These are phyloP conservation scores for Platichthys flesus DNA, from an alignment of 2,113 vertebrate species.

Conservation along the genomic window DNA sequence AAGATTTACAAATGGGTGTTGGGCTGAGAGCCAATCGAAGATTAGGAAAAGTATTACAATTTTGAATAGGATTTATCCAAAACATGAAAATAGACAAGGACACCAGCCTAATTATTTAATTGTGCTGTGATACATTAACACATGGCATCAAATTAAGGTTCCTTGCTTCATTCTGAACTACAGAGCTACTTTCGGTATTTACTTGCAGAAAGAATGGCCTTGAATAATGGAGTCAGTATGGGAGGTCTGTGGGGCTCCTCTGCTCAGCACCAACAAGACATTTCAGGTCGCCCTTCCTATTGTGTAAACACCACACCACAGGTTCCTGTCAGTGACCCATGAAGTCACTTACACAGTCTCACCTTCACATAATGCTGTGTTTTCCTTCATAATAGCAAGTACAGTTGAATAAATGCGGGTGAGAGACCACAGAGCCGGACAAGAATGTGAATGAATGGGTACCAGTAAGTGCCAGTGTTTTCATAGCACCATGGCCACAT, in stretches of 20 bases:
- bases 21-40: no score
- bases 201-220: neutral
- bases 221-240: conserved; percentile 39
- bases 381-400: conserved; percentile 63
- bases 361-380: conserved; percentile 40
- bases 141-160: neutral
- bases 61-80: no score
- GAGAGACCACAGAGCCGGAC: conserved; percentile 36
- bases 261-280: conserved; percentile 55
- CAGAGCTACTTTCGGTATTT: neutral
- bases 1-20: neutral
- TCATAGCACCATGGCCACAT: conserved; percentile 44
- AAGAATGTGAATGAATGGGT: conserved; percentile 64
- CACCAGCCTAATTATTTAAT: neutral
- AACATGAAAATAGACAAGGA: no score
- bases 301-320: conserved; percentile 71
- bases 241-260: conserved; percentile 58
- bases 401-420: conserved; percentile 50
- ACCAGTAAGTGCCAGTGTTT: conserved; percentile 63
- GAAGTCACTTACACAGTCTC: conserved; percentile 62
- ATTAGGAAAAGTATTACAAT: no score
- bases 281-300: conserved; percentile 62
- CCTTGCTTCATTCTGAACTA: neutral
- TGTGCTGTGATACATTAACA: no score
- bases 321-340: conserved; percentile 72